Evolutionary conservation across 2,888 invertebrate genomes (phyloP).

Genomic region (Morpho helenor): DNA sequence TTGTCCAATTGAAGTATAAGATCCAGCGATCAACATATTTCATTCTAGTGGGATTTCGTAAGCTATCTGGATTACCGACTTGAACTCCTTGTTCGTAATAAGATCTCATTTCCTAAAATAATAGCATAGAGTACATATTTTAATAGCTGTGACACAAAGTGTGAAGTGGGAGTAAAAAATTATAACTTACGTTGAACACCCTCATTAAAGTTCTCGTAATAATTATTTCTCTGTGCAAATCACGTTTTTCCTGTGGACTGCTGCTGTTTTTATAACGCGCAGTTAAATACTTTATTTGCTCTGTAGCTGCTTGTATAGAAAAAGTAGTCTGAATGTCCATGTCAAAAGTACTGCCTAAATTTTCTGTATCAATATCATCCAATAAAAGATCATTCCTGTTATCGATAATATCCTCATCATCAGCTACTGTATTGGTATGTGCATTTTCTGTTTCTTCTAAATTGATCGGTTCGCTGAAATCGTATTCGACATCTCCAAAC

Average conservation of each 20-base stretch:
- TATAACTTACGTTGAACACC: slow-evolving; percentile 27
- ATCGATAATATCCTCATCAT: slow-evolving; percentile 25
- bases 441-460: slow-evolving; percentile 23
- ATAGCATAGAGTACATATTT: slow-evolving; percentile 1
- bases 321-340: slow-evolving; percentile 12
- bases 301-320: slow-evolving; percentile 12
- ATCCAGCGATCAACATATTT: slow-evolving; percentile 45
- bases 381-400: slow-evolving; percentile 37
- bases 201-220: slow-evolving; percentile 32
- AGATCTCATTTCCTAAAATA: slow-evolving; percentile 22
- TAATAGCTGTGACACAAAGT: neutral
- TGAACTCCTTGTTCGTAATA: slow-evolving; percentile 9
- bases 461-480: slow-evolving; percentile 16
- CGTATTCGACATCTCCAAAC: slow-evolving; percentile 37
- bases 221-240: slow-evolving; percentile 32
- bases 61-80: neutral
- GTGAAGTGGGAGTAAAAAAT: neutral
- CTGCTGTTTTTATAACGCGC: slow-evolving; percentile 5
- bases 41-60: slow-evolving; percentile 29
- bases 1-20: slow-evolving; percentile 53
- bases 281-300: slow-evolving; percentile 9
- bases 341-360: neutral
- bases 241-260: slow-evolving; percentile 23
- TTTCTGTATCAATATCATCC: slow-evolving; percentile 39
- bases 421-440: neutral